Evolutionary conservation across 30 jellyfish, hydroid and myxozoan species (phyloP).

Genomic region (Hydractinia echinata): DNA sequence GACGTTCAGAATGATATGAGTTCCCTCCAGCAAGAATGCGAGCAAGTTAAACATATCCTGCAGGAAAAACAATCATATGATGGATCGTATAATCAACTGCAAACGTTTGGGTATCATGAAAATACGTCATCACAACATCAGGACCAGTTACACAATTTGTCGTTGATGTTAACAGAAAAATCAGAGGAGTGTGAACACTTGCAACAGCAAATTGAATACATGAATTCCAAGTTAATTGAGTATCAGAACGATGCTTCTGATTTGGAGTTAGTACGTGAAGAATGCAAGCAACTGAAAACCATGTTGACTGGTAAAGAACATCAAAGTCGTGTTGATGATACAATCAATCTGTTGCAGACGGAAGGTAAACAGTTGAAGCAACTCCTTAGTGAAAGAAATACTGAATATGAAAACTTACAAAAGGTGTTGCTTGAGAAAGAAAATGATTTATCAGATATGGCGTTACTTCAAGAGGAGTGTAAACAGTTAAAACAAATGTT

Average conservation of each 20-base stretch:
- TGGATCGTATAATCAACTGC: not conserved
- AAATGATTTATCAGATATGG: conserved; percentile 39
- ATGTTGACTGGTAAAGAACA: conserved; percentile 40
- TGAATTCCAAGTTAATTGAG: conserved; percentile 21
- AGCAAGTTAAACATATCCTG: conserved; percentile 34
- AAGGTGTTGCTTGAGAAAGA: conserved; percentile 25
- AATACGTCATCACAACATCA: conserved; percentile 9
- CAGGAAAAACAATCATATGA: not conserved
- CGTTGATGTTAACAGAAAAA: conserved; percentile 35
- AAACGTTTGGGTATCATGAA: not conserved
- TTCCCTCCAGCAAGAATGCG: conserved; percentile 31
- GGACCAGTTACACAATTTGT: conserved; percentile 35
- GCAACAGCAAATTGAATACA: not conserved
- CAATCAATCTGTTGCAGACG: conserved; percentile 19
- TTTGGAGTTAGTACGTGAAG: conserved; percentile 39
- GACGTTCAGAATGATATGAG: conserved; percentile 18
- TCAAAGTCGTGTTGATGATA: conserved; percentile 20
- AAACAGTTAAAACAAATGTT: conserved; percentile 29
- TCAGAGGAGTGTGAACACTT: conserved; percentile 33
- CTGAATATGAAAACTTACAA: conserved; percentile 16
- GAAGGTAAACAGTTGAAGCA: conserved; percentile 33
- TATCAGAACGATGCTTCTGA: conserved; percentile 38
- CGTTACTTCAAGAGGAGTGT: conserved; percentile 37
- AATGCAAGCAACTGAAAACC: conserved; percentile 36
- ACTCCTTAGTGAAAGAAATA: conserved; percentile 11